These are phyloP conservation scores for Sweltsa coloradensis DNA, from an alignment of 1,140 invertebrate species.

Conservation along the genomic window DNA sequence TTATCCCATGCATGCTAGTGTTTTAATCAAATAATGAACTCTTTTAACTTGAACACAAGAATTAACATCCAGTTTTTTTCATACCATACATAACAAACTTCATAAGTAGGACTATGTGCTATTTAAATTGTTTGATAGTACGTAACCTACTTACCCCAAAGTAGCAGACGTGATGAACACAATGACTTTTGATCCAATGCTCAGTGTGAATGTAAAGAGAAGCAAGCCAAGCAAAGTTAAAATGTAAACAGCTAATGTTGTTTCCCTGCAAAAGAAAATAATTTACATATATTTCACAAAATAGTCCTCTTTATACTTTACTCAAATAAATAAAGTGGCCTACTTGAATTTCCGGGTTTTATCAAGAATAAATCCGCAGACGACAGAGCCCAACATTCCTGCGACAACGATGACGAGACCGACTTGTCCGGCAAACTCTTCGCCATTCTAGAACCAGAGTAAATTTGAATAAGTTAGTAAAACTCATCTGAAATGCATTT, in stretches of 20 bases:
- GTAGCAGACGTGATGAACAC: slow-evolving; percentile 68
- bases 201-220: slow-evolving; percentile 72
- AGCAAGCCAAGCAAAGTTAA: slow-evolving; percentile 78
- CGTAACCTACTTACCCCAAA: slow-evolving; percentile 72
- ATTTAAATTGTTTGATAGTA: too few relatives aligned
- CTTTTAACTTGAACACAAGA: too few relatives aligned
- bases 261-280: slow-evolving; percentile 49
- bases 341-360: slow-evolving; percentile 73
- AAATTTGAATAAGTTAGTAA: too few relatives aligned
- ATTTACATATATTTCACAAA: neutral
- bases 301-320: neutral
- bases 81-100: too few relatives aligned
- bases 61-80: too few relatives aligned
- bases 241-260: slow-evolving; percentile 73
- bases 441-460: slow-evolving; percentile 41
- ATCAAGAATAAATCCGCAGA: slow-evolving; percentile 78
- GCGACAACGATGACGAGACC: slow-evolving; percentile 79
- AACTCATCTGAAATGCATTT: too few relatives aligned
- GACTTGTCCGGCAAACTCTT: slow-evolving; percentile 68
- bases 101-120: too few relatives aligned
- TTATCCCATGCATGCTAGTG: too few relatives aligned
- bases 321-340: slow-evolving; percentile 23
- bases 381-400: slow-evolving; percentile 79
- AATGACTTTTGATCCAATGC: slow-evolving; percentile 47
- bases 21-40: too few relatives aligned